Conservation (phyloP, 2,113 vertebrate species). For the Ramphastos sulfuratus region DNA sequence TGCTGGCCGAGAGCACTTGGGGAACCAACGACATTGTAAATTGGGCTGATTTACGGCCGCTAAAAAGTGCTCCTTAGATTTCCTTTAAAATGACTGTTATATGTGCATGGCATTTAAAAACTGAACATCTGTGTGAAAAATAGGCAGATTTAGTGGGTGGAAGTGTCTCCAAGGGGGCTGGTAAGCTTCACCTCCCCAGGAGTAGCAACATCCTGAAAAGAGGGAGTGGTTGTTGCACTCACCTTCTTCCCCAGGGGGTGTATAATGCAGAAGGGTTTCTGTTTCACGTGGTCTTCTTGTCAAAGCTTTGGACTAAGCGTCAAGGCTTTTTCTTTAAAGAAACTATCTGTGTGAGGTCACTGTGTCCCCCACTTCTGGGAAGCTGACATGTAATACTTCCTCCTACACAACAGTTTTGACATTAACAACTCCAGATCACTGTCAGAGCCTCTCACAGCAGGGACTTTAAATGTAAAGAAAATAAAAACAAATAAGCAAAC, state of each 20-base stretch:
- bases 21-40: not conserved
- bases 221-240: not conserved
- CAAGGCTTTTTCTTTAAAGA: not conserved
- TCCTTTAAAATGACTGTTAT: not conserved
- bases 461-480: not conserved
- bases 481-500: too few relatives aligned
- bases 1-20: not conserved
- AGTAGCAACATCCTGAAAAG: fast-evolving
- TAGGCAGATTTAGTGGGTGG: not conserved
- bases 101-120: not conserved
- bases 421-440: not conserved
- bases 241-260: not conserved
- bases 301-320: not conserved
- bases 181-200: not conserved
- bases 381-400: not conserved
- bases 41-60: not conserved
- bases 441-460: not conserved
- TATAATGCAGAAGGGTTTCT: not conserved
- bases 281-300: not conserved
- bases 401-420: not conserved
- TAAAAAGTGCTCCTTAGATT: not conserved
- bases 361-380: not conserved
- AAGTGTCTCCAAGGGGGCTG: not conserved
- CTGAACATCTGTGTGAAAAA: not conserved
- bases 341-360: not conserved